Evolutionary conservation across 2,888 invertebrate species (phyloP).

Genomic region (Thymelicus sylvestris): DNA sequence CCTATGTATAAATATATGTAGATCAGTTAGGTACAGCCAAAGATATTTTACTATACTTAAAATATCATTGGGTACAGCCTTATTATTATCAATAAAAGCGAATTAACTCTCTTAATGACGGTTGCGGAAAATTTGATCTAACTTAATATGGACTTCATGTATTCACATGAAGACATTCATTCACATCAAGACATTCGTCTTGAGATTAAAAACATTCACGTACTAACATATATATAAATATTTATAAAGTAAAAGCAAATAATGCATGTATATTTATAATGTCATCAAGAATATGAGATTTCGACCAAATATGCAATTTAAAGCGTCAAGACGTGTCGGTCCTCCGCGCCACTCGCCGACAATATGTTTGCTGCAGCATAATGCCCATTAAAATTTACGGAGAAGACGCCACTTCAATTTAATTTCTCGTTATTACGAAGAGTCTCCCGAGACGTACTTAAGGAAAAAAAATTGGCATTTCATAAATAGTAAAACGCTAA

Average conservation of each 20-base stretch:
- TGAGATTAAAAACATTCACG: no score
- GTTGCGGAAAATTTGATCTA: no score
- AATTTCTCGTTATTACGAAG: constrained; percentile 58
- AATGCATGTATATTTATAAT: neutral
- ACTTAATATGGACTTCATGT: no score
- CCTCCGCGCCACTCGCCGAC: neutral
- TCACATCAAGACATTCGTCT: no score
- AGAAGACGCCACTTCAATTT: constrained; percentile 55
- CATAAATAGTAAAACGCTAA: constrained; percentile 59
- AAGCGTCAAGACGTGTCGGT: constrained; percentile 18
- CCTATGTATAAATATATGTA: no score
- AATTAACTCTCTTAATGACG: no score
- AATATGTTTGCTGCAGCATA: constrained; percentile 33
- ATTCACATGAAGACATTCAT: no score
- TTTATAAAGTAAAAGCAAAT: neutral
- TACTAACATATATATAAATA: neutral
- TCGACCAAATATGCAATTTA: constrained; percentile 19
- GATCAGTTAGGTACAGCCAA: no score
- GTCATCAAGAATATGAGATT: neutral
- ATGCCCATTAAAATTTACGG: constrained; percentile 53
- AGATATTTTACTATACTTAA: no score
- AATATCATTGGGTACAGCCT: no score
- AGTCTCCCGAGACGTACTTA: constrained; percentile 48
- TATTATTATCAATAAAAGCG: no score
- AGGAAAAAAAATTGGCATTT: constrained; percentile 59